Base-by-base conservation (phyloP, 2,797 vertebrate genomes). In the Sebastes cheni region DNA sequence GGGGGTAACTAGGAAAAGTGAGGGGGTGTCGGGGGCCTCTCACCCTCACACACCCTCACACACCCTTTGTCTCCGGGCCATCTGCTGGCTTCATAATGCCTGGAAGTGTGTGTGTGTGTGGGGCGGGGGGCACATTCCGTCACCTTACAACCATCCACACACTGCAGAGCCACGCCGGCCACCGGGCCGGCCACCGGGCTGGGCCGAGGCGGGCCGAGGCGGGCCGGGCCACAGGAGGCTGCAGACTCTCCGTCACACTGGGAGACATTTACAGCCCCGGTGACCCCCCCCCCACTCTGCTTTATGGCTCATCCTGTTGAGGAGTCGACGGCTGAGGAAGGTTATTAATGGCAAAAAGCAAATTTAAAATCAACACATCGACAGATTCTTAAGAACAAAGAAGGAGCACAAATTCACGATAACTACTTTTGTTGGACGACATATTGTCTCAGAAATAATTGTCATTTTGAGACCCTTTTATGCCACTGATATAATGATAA, bases 81-180 rank as follows among this genome's bases (percentile, higher is more conserved):
- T 93, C 92, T 93, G 92, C 91, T 91, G 69, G 77, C 82, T 91
- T 85, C 86, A 86, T 86, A 84, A 90, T 88, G 82, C 67, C n/a
- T 32, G 64, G 27, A 68, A 75, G 79, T 39, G 62, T 62, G 79
- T 58, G 80, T 61, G 75, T 79, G 75, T 68, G 60, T 32, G 80
- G 20, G 34, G 67, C 56, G 62, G 25, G 46, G 50, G 22, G n/a
- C 39, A 70, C 86, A 93, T 93, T 92, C 91, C 89, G 84, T 91
- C 90, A 91, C 88, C 90, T 88, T 82, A 46, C 39, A 85, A 77
- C 56, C 75, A 81, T 81, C 36, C 81, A 65, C 46, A 7, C 46
- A 7, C 69, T 5, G 62, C 78, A 75, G 58, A 79, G 64, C 80
- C 72, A 72, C 0, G 11, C 68, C 11, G 72, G 77, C 23, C 67